Evolutionary conservation across 2,797 vertebrate genomes (phyloP).

Genomic region (Mormyrops boulengeri): DNA sequence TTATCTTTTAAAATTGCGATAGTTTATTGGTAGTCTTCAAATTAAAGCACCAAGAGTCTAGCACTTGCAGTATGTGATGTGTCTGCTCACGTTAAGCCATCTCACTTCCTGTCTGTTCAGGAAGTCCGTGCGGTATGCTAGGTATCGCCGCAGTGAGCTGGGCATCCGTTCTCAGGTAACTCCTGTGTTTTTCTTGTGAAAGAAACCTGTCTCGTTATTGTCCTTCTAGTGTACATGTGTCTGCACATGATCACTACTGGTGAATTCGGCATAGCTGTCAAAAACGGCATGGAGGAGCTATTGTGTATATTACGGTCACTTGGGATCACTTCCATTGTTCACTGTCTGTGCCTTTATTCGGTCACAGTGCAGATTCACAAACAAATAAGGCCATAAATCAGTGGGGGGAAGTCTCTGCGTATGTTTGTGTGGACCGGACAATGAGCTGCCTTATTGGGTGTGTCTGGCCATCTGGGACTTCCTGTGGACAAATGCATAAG

Average conservation of each 20-base stretch:
- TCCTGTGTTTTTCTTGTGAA: not conserved
- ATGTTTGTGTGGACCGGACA: not conserved
- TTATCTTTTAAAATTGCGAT: not conserved
- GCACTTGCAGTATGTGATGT: not conserved
- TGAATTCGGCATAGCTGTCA: not conserved
- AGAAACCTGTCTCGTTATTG: not conserved
- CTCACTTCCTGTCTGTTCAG: not conserved
- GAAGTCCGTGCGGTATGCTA: not conserved
- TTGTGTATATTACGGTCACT: not conserved
- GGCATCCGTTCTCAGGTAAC: not conserved
- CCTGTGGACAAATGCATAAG: slow-evolving; percentile 8
- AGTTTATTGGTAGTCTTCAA: not conserved
- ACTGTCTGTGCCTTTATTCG: not conserved
- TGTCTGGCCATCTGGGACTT: slow-evolving; percentile 4
- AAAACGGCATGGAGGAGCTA: not conserved
- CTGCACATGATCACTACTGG: not conserved
- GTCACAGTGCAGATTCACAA: not conserved
- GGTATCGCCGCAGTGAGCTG: not conserved
- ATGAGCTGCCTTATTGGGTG: not conserved
- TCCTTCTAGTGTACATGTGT: not conserved
- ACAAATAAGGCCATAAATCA: slow-evolving; percentile 5
- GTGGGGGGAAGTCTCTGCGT: not conserved
- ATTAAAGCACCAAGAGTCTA: not conserved
- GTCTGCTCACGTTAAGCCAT: not conserved
- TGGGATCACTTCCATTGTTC: not conserved